Evolutionary conservation across 2,888 invertebrate genomes (phyloP).

Genomic region (Brachycybe producta): DNA sequence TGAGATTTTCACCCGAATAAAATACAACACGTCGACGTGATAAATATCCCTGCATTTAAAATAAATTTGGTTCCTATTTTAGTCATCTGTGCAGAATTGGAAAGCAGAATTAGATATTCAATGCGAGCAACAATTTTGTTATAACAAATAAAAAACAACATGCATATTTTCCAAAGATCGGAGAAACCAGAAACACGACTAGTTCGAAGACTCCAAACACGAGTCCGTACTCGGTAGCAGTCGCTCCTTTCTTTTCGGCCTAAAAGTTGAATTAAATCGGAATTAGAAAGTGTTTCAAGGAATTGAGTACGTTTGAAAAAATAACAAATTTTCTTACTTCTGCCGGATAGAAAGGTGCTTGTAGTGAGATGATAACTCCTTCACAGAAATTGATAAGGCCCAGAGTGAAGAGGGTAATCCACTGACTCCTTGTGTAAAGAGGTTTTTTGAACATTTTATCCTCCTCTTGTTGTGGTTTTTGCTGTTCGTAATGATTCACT

Average conservation of each 20-base stretch:
- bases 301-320: slow-evolving; percentile 46
- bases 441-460: too few relatives aligned
- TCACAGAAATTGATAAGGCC: slow-evolving; percentile 71
- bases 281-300: neutral
- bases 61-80: slow-evolving; percentile 62
- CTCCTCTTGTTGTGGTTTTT: too few relatives aligned
- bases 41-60: slow-evolving; percentile 69
- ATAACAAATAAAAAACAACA: too few relatives aligned
- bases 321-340: slow-evolving; percentile 46
- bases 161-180: slow-evolving; percentile 63
- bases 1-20: slow-evolving; percentile 52
- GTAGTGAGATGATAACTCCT: slow-evolving; percentile 67
- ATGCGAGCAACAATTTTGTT: too few relatives aligned
- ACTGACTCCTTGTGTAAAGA: neutral
- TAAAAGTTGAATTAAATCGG: slow-evolving; percentile 29
- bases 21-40: slow-evolving; percentile 69
- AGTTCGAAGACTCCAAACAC: slow-evolving; percentile 78
- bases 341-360: slow-evolving; percentile 72
- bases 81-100: slow-evolving; percentile 42
- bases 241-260: slow-evolving; percentile 69
- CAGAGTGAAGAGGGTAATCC: slow-evolving; percentile 59
- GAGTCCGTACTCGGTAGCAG: slow-evolving; percentile 68
- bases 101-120: neutral
- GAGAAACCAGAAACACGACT: slow-evolving; percentile 66
- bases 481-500: too few relatives aligned